These are phyloP conservation scores for Formica exsecta DNA, from an alignment of 1,140 invertebrate species.

Conservation along the genomic window DNA sequence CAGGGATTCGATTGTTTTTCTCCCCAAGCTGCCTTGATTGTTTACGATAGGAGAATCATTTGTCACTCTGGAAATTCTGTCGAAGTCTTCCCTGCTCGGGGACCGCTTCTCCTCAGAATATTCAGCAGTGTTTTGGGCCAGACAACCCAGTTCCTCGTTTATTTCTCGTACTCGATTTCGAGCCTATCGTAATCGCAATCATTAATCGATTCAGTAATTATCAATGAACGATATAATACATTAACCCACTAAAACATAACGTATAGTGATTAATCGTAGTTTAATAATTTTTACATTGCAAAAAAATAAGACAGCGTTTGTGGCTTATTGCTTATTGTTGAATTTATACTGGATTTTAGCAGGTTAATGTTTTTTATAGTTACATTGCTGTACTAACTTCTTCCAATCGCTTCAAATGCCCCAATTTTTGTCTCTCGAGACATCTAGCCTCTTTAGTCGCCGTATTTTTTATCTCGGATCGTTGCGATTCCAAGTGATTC, in stretches of 20 bases:
- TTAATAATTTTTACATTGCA: neutral
- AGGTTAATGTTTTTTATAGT: slow-evolving; percentile 13
- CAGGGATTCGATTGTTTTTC: slow-evolving; percentile 94
- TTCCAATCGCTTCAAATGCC: slow-evolving; percentile 88
- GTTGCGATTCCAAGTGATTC: slow-evolving; percentile 90
- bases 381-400: slow-evolving; percentile 84
- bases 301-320: neutral
- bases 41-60: slow-evolving; percentile 92
- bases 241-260: neutral
- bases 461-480: slow-evolving; percentile 88
- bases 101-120: slow-evolving; percentile 87
- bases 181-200: slow-evolving; percentile 79
- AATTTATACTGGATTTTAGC: slow-evolving; percentile 10
- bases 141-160: slow-evolving; percentile 88
- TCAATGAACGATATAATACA: neutral
- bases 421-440: slow-evolving; percentile 89
- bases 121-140: slow-evolving; percentile 86
- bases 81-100: slow-evolving; percentile 94
- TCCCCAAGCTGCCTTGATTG: slow-evolving; percentile 90
- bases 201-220: slow-evolving; percentile 8
- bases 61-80: slow-evolving; percentile 94
- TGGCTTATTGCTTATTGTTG: slow-evolving; percentile 19
- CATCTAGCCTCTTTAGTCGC: slow-evolving; percentile 89
- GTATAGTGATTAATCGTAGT: neutral
- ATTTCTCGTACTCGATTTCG: slow-evolving; percentile 87